phyloP scores from a whole-genome alignment of 2,113 vertebrate genomes.

The Mirounga angustirostris region DNA sequence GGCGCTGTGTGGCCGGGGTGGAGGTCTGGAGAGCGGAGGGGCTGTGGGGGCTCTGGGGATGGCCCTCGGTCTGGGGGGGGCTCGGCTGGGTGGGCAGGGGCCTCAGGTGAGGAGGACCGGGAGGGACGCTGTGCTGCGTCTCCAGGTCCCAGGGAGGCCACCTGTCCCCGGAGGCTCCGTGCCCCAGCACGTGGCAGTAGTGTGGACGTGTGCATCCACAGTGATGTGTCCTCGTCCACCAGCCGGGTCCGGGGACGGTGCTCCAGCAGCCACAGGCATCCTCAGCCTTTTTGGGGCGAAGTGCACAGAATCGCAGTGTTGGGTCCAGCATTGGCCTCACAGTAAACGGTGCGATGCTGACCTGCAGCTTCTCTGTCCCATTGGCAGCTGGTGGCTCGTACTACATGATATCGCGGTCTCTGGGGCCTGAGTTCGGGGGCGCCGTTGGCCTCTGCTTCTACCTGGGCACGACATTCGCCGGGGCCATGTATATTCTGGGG shows the following conservation, averaged over 20 bases:
- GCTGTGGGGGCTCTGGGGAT: fast-evolving
- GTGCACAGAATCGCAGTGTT: background rate
- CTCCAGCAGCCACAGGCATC: background rate
- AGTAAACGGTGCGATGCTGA: fast-evolving
- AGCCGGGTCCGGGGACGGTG: background rate
- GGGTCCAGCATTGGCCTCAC: background rate
- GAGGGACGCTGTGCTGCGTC: background rate
- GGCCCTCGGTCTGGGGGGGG: background rate
- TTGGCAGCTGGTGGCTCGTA: constrained; percentile 97
- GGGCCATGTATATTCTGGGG: constrained; percentile 99
- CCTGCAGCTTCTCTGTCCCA: fast-evolving
- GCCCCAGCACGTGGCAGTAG: fast-evolving
- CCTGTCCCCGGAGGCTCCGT: background rate
- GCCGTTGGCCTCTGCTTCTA: constrained; percentile 99
- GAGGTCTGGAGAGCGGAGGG: background rate
- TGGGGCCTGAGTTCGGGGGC: constrained; percentile 98
- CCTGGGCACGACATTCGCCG: constrained; percentile 97
- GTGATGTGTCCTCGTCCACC: background rate
- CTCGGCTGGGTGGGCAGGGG: background rate
- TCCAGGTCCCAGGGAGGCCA: background rate
- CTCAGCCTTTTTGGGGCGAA: background rate
- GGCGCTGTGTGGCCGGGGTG: background rate
- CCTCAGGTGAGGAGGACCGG: background rate
- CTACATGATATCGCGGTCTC: constrained; percentile 98
- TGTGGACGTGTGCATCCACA: background rate